phyloP scores from a whole-genome alignment of 2,113 vertebrate genomes.

The Myrmecophaga tridactyla region DNA sequence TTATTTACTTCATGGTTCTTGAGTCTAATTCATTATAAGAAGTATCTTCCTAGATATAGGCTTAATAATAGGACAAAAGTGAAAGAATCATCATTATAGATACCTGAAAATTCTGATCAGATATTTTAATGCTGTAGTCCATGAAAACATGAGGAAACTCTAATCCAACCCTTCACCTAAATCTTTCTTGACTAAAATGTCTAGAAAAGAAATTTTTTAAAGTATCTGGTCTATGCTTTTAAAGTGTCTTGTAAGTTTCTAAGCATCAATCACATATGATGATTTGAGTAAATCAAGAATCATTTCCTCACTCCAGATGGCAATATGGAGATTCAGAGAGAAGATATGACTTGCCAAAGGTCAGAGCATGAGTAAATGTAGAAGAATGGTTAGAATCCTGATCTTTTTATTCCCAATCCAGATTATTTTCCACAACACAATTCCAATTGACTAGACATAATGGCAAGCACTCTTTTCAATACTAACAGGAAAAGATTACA shows the following conservation, averaged over 20 bases:
- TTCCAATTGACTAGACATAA: background rate
- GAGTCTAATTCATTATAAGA: constrained; percentile 3
- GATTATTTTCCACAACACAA: background rate
- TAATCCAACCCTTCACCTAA: background rate
- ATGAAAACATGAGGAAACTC: background rate
- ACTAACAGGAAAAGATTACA: background rate
- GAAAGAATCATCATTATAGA: background rate
- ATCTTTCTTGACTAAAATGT: background rate
- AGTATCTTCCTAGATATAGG: background rate
- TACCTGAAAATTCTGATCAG: constrained; percentile 5
- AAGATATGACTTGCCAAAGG: background rate
- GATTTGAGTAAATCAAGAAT: constrained; percentile 3
- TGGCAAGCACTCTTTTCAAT: background rate
- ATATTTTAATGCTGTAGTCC: background rate
- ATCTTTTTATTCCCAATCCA: background rate
- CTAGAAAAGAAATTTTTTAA: background rate
- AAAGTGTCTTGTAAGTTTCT: background rate
- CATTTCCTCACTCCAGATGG: background rate
- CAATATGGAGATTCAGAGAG: constrained; percentile 31
- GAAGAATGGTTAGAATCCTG: background rate
- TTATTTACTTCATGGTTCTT: background rate
- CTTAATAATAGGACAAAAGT: constrained; percentile 21
- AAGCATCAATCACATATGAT: background rate
- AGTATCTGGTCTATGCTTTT: background rate
- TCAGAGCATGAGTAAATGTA: background rate